Evolutionary conservation across 2,797 vertebrate genomes (phyloP), one percentile per base, ranked within the genome.

Genomic region (Myripristis jacobus): DNA sequence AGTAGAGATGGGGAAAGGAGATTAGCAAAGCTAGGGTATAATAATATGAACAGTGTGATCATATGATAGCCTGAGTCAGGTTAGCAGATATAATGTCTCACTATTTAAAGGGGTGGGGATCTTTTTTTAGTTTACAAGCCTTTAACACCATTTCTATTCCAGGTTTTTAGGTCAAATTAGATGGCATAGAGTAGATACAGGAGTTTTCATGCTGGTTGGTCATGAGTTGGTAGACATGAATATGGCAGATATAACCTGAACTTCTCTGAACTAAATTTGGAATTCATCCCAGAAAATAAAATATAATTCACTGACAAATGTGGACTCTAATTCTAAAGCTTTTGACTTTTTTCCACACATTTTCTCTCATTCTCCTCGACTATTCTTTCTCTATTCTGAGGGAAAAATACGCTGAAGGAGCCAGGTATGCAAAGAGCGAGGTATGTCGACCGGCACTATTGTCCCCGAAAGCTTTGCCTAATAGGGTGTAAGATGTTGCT

Each of bases 401-500:
- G 18, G 46, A n/a, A 25, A 19, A 11, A 19, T 11, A 29, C 38
- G 2, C 9, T 50, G 4, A 58, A 65, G 22, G 16, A 59, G 54
- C 53, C 43, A 18, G n/a, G 16, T 64, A 66, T 50, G 76, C 58
- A 79, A 53, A 70, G 29, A 79, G 54, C 51, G 53, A 31, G 46
- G 75, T 79, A 68, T 18, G 36, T 29, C 3, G 55, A 77, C 82
- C 82, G 56, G 80, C 54, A 36, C 48, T 58, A 84, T 88, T 86
- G 86, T 92, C 73, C 72, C 53, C 66, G 41, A 77, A 86, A 88
- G 79, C 86, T 89, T 87, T 73, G 54, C 52, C 79, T 91, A 90
- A 91, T 88, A 89, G 78, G 76, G 84, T 87, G 84, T 85, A 89
- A 83, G 74, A 89, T 90, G 90, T 90, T 92, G 84, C 87, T 91